phyloP scores from a whole-genome alignment of 2,113 vertebrate species.

The Dermatemys mawii region DNA sequence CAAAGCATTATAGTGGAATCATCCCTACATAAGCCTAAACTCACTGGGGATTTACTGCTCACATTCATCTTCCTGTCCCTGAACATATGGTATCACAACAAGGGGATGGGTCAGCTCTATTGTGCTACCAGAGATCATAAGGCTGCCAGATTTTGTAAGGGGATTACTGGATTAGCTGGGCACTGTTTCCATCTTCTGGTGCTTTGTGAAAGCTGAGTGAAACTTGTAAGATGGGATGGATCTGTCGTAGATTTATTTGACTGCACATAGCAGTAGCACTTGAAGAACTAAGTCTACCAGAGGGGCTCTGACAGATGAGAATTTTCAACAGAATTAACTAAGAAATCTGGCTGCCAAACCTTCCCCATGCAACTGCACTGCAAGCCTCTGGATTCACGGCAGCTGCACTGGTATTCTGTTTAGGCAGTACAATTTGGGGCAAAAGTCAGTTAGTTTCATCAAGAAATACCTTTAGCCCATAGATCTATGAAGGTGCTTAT shows the following conservation, averaged over 20 bases:
- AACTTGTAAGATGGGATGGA: neutral
- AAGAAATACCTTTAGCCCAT: neutral
- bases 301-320: neutral
- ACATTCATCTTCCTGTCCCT: neutral
- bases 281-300: neutral
- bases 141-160: neutral
- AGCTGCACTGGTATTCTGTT: neutral
- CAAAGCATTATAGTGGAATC: neutral
- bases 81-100: neutral
- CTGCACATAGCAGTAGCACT: neutral
- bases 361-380: neutral
- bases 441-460: neutral
- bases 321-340: neutral
- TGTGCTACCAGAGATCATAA: neutral
- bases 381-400: neutral
- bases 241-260: neutral
- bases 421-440: neutral
- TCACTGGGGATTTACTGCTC: neutral
- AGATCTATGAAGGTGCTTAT: fast-evolving
- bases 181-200: neutral
- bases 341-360: neutral
- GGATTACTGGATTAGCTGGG: neutral
- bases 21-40: neutral
- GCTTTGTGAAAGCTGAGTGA: neutral
- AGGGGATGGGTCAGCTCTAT: neutral